Percentiles rank a stretch among this genome's conserved stretches.
These are phyloP conservation scores for Trididemnum clinides DNA, from an alignment of 23 tunicate species.

Conservation along the genomic window DNA sequence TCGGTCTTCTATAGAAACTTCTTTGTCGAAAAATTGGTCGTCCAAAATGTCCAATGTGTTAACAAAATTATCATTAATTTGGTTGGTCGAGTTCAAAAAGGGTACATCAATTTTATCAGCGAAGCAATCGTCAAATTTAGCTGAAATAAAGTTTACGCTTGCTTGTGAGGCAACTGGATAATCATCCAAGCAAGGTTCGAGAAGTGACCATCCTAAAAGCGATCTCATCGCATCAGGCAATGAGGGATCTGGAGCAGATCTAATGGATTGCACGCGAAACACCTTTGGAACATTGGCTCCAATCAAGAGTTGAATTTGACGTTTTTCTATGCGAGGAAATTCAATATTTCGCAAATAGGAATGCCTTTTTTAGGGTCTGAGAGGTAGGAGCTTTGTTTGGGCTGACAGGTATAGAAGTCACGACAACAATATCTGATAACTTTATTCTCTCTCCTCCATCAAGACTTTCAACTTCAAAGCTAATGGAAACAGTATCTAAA, in stretches of 20 bases:
- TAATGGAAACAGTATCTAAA: background rate
- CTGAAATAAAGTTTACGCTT: background rate
- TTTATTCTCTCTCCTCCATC: background rate
- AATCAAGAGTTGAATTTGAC: background rate
- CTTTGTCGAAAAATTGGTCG: background rate
- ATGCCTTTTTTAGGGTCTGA: no score
- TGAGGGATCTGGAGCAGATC: background rate
- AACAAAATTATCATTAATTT: no score
- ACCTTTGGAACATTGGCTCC: slow-evolving; percentile 8
- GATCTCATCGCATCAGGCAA: background rate
- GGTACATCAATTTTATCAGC: background rate
- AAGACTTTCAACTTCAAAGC: background rate
- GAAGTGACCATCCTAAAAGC: background rate
- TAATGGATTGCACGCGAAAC: background rate
- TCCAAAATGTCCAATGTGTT: no score
- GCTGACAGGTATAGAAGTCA: background rate
- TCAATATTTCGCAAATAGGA: no score
- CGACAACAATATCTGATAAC: background rate
- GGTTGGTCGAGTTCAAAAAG: no score
- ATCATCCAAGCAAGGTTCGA: background rate
- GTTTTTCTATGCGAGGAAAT: background rate
- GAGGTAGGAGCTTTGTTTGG: background rate
- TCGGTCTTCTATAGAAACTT: slow-evolving; percentile 20
- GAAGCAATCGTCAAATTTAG: background rate
- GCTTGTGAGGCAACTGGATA: background rate